A percentile compares a stretch with the other conserved stretches of the same genome.
Evolutionary conservation across 64 coral and sea anemone species (phyloP).

Genomic region (Stylophora pistillata): DNA sequence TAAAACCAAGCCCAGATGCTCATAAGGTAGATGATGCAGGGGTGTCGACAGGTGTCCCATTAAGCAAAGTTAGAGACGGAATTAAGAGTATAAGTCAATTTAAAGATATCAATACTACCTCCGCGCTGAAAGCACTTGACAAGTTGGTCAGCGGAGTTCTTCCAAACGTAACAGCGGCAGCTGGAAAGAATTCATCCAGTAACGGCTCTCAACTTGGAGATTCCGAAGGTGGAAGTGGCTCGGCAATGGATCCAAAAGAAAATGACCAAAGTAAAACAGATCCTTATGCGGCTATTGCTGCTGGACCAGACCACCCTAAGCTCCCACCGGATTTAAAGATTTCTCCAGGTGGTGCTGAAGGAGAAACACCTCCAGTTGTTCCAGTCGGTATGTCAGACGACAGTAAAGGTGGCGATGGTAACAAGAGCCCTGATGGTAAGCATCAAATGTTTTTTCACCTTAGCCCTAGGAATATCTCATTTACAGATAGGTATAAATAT

Average conservation of each 20-base stretch:
- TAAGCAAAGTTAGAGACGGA: constrained; percentile 45
- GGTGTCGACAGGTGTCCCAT: constrained; percentile 22
- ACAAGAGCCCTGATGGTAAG: constrained; percentile 16
- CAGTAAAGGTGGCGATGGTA: background rate
- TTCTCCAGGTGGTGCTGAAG: constrained; percentile 18
- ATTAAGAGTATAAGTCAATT: background rate
- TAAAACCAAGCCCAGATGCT: background rate
- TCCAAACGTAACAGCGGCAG: constrained; percentile 3
- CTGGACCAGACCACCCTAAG: constrained; percentile 60
- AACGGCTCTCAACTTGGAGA: background rate
- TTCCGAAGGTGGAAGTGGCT: constrained; percentile 32
- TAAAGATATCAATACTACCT: constrained; percentile 7
- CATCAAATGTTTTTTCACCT: background rate
- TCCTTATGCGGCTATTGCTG: constrained; percentile 70
- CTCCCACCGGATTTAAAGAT: constrained; percentile 60
- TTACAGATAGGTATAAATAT: background rate
- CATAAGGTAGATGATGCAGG: background rate
- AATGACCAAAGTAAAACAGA: constrained; percentile 27
- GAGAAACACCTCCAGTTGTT: constrained; percentile 31
- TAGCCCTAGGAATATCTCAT: background rate
- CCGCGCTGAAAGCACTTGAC: background rate
- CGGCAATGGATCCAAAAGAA: background rate
- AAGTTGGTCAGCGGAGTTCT: constrained; percentile 1
- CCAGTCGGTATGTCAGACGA: constrained; percentile 51
- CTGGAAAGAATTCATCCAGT: background rate